Percentiles rank a stretch among this genome's conserved stretches.
Evolutionary conservation across 2,797 vertebrate species (phyloP).

Genomic region (Squalus acanthias): DNA sequence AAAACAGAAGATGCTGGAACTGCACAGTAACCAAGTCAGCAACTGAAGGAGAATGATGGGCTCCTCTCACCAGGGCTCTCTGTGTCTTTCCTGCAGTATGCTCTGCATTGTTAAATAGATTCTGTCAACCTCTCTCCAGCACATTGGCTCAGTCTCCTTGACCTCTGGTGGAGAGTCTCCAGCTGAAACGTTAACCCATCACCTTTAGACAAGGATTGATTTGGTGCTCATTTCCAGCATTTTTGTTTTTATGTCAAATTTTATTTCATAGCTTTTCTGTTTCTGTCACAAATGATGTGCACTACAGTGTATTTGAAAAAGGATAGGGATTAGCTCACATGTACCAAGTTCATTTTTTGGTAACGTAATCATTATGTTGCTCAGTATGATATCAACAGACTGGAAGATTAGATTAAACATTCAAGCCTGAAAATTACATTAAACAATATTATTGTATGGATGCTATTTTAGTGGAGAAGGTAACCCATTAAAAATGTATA

Average conservation of each 20-base stretch:
- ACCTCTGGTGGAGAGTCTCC: not conserved
- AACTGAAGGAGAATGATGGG: not conserved
- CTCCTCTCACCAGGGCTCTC: not conserved
- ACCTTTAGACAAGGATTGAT: not conserved
- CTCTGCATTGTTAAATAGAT: not conserved
- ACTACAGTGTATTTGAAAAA: not conserved
- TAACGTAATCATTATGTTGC: not conserved
- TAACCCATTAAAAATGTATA: not conserved
- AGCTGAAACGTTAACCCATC: not conserved
- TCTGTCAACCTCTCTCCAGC: not conserved
- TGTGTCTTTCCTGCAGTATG: not conserved
- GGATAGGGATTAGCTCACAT: no score
- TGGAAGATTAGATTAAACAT: not conserved
- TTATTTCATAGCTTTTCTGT: not conserved
- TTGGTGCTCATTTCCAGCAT: not conserved
- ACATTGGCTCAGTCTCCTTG: not conserved
- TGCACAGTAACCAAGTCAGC: not conserved
- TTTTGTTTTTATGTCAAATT: not conserved
- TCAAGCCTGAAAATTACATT: not conserved
- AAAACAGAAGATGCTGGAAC: not conserved
- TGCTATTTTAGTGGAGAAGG: not conserved
- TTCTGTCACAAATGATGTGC: not conserved
- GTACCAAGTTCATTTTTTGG: not conserved
- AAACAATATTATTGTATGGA: not conserved
- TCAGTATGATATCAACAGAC: not conserved